Evolutionary conservation across 2,113 vertebrate species (phyloP).

Genomic region (Heteronetta atricapilla): DNA sequence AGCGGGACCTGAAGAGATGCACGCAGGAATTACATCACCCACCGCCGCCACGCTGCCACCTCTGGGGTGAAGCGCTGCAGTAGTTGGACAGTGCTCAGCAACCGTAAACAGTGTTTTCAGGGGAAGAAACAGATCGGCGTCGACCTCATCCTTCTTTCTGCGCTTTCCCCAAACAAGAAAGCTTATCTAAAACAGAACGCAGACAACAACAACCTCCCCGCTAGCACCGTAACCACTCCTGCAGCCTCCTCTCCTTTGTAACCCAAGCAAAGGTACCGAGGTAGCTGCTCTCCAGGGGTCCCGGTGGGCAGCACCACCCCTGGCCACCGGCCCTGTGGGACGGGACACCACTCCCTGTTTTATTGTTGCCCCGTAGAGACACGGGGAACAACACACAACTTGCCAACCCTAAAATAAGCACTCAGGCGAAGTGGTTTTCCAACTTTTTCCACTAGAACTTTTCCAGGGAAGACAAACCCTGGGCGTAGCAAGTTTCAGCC

Average conservation of each 20-base stretch:
- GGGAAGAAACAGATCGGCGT: not conserved
- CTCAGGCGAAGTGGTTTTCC: not conserved
- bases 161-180: not conserved
- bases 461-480: not conserved
- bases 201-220: not conserved
- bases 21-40: conserved; percentile 30
- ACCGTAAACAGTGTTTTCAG: not conserved
- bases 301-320: not conserved
- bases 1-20: not conserved
- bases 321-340: not conserved
- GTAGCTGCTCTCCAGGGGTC: not conserved
- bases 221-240: not conserved
- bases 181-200: not conserved
- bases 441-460: not conserved
- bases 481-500: not conserved
- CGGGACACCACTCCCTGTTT: not conserved
- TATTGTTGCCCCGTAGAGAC: not conserved
- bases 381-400: not conserved
- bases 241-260: not conserved
- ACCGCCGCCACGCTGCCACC: not conserved
- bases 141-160: not conserved
- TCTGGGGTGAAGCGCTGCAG: not conserved
- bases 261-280: not conserved
- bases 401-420: not conserved
- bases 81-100: not conserved